Conservation (phyloP, 2,888 invertebrate species). For the Crepidodera aurea region DNA sequence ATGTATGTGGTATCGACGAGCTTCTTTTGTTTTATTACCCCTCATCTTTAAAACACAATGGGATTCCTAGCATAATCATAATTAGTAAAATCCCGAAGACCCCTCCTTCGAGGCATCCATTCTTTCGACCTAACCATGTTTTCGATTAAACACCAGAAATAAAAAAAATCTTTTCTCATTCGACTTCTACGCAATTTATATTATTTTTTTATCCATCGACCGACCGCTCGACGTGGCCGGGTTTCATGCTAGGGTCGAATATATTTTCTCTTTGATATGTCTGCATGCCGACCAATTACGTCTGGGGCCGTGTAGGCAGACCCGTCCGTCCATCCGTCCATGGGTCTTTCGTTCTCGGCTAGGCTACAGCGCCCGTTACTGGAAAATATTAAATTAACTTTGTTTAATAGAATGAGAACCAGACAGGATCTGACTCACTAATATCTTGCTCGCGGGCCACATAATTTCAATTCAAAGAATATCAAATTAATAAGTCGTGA, state of each 20-base stretch:
- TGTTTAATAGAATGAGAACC: constrained; percentile 46
- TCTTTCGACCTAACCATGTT: constrained; percentile 25
- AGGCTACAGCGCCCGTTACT: constrained; percentile 47
- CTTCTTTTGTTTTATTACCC: too few species aligned
- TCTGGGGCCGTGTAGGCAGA: constrained; percentile 58
- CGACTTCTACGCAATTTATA: constrained; percentile 35
- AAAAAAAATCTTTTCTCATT: constrained; percentile 28
- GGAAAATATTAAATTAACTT: constrained; percentile 56
- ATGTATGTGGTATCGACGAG: too few species aligned
- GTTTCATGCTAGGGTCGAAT: constrained; percentile 48
- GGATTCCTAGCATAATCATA: not conserved
- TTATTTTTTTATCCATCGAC: constrained; percentile 36
- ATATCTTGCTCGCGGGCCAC: not conserved
- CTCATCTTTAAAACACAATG: not conserved
- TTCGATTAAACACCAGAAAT: constrained; percentile 26
- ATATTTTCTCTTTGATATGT: constrained; percentile 57
- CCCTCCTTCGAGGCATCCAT: constrained; percentile 10
- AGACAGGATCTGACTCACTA: constrained; percentile 23
- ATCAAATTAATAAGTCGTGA: not conserved
- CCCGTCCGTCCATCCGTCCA: constrained; percentile 50
- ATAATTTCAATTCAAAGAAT: not conserved
- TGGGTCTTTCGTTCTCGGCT: constrained; percentile 18
- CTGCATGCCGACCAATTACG: constrained; percentile 61
- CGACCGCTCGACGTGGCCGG: constrained; percentile 34
- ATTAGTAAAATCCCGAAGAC: constrained; percentile 7